Percentiles rank a stretch among this genome's conserved stretches.
Evolutionary conservation across 2,888 invertebrate species (phyloP).

Genomic region (Andricus quercusramuli): DNA sequence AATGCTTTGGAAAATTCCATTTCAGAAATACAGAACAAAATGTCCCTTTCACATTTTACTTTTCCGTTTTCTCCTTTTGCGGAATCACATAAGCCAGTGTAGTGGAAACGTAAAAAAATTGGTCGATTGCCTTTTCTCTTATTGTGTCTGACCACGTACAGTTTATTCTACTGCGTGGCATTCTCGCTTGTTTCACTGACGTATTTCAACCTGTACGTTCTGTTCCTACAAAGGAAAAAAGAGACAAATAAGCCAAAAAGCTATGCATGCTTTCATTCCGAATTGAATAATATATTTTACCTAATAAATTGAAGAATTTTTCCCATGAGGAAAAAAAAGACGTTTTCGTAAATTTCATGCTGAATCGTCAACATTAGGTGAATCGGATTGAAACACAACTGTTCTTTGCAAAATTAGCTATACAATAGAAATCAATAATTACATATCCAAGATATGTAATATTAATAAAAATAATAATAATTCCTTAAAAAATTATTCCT

Average conservation of each 20-base stretch:
- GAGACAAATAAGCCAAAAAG: neutral
- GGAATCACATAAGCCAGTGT: conserved; percentile 38
- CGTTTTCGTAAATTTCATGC: too few species aligned
- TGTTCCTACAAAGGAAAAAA: neutral
- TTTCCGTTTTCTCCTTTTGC: neutral
- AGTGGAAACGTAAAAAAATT: conserved; percentile 32
- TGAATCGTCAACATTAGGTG: too few species aligned
- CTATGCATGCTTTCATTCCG: neutral
- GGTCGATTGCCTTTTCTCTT: conserved; percentile 39
- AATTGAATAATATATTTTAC: neutral
- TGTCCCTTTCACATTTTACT: neutral
- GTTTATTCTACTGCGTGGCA: conserved; percentile 41
- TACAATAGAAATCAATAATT: too few species aligned
- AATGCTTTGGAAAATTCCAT: neutral
- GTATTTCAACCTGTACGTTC: conserved; percentile 34
- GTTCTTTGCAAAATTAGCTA: too few species aligned
- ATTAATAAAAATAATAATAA: too few species aligned
- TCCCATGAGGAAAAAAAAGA: too few species aligned
- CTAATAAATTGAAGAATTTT: neutral
- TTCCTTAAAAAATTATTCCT: too few species aligned
- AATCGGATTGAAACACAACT: too few species aligned
- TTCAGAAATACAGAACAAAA: neutral
- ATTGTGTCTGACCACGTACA: conserved; percentile 35
- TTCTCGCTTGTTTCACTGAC: conserved; percentile 39
- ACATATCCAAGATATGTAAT: too few species aligned